phyloP scores from a whole-genome alignment of 2,113 vertebrate genomes.

The Larimichthys polyactis region DNA sequence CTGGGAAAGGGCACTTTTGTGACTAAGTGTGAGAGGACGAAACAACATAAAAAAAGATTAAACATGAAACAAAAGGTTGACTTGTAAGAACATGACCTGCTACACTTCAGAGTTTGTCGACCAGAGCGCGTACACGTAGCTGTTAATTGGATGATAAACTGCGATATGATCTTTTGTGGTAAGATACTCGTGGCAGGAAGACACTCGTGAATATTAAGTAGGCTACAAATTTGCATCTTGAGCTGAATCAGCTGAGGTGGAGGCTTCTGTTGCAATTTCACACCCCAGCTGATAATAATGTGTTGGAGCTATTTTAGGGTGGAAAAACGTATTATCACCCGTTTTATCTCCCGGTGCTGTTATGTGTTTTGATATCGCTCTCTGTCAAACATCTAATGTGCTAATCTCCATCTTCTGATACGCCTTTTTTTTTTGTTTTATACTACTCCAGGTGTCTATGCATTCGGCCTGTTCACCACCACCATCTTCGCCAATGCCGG shows the following conservation, averaged over 20 bases:
- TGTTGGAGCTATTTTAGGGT: conserved; percentile 57
- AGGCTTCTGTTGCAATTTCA: conserved; percentile 54
- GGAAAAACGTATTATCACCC: conserved; percentile 5
- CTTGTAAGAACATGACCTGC: conserved; percentile 20
- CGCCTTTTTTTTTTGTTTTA: neutral
- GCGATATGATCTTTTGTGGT: conserved; percentile 20
- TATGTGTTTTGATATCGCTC: neutral
- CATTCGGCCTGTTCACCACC: conserved; percentile 93
- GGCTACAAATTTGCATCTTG: conserved; percentile 47
- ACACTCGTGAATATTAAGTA: conserved; percentile 56
- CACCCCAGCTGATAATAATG: conserved; percentile 67
- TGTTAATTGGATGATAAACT: conserved; percentile 53
- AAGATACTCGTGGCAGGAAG: conserved; percentile 34
- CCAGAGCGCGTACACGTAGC: conserved; percentile 1
- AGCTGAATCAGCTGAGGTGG: conserved; percentile 42
- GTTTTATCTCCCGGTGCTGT: conserved; percentile 23
- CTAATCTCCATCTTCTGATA: neutral
- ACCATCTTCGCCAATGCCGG: conserved; percentile 92
- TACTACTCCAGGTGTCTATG: conserved; percentile 87
- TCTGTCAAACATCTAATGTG: neutral
- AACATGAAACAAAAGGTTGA: conserved; percentile 14
- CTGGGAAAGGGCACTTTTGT: neutral
- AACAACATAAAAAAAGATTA: neutral
- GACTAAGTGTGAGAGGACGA: neutral
- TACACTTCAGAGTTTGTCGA: neutral